These are phyloP conservation scores for Gobio gobio DNA, from an alignment of 2,113 vertebrate species.

Conservation along the genomic window DNA sequence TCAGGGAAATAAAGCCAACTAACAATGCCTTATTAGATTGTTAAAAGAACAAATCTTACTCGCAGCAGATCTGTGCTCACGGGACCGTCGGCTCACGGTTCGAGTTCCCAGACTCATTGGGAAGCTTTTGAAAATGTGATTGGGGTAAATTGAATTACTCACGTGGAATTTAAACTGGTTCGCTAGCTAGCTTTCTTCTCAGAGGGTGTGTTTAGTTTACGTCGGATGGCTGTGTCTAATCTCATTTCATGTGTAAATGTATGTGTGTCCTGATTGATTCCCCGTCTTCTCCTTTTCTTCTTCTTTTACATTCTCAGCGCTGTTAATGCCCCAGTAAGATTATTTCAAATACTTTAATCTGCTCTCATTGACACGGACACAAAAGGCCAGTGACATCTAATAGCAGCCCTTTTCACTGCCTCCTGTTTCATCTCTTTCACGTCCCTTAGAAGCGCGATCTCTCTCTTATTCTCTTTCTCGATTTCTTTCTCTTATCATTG, in stretches of 20 bases:
- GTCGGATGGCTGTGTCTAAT: constrained; percentile 2
- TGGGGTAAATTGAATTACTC: constrained; percentile 21
- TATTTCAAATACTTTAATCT: constrained; percentile 82
- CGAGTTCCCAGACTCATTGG: not conserved
- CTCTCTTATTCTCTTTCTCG: constrained; percentile 36
- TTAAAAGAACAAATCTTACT: constrained; percentile 78
- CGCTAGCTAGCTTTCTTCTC: not conserved
- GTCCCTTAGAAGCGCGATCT: constrained; percentile 4
- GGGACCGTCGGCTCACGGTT: not conserved
- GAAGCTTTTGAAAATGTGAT: constrained; percentile 21
- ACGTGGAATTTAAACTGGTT: not conserved
- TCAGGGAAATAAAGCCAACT: constrained; percentile 69
- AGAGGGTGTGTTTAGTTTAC: constrained; percentile 19
- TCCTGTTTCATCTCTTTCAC: constrained; percentile 53
- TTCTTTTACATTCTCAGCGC: constrained; percentile 30
- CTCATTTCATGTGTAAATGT: constrained; percentile 35
- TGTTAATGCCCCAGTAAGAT: constrained; percentile 82
- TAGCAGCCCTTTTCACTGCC: constrained; percentile 68
- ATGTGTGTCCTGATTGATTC: constrained; percentile 26
- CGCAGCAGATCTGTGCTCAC: not conserved
- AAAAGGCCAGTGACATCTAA: constrained; percentile 88
- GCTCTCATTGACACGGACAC: constrained; percentile 89
- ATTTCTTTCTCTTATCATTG: constrained; percentile 63
- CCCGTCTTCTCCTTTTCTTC: constrained; percentile 19
- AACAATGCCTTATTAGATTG: constrained; percentile 78